These are phyloP conservation scores for Drosophila anceps DNA, from an alignment of 2,888 invertebrate genomes.

Conservation along the genomic window DNA sequence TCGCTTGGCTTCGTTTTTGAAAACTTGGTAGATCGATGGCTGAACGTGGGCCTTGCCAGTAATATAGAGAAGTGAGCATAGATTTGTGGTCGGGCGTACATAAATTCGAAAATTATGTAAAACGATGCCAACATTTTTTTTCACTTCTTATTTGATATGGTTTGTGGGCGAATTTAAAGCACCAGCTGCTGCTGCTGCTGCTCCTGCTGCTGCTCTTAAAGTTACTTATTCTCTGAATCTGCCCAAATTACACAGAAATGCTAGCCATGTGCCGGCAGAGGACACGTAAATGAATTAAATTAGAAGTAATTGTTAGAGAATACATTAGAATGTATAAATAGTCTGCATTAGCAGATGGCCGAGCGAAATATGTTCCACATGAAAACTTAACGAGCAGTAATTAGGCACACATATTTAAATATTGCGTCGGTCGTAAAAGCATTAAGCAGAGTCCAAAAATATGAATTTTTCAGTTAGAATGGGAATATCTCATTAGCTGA, in stretches of 20 bases:
- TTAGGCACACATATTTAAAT: not conserved
- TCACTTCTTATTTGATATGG: not conserved
- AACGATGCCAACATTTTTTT: not conserved
- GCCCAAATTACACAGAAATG: slow-evolving; percentile 28
- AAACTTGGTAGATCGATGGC: slow-evolving; percentile 23
- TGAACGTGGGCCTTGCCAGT: slow-evolving; percentile 22
- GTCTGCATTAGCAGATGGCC: slow-evolving; percentile 3
- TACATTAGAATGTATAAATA: slow-evolving; percentile 28
- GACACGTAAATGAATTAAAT: slow-evolving; percentile 26
- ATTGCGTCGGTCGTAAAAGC: not conserved
- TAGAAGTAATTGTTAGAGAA: slow-evolving; percentile 21
- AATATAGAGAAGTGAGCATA: slow-evolving; percentile 30
- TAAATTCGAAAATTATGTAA: slow-evolving; percentile 26
- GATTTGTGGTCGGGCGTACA: slow-evolving; percentile 12
- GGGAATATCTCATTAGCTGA: not conserved
- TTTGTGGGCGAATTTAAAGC: slow-evolving; percentile 1
- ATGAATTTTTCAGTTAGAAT: not conserved
- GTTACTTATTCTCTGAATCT: slow-evolving; percentile 5
- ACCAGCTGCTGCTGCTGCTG: not conserved
- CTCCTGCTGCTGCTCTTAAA: not conserved
- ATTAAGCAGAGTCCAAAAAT: not conserved
- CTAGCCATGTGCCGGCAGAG: slow-evolving; percentile 6
- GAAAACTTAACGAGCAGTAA: not conserved
- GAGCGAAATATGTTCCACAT: not conserved
- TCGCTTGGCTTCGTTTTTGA: slow-evolving; percentile 32